Evolutionary conservation across 1,140 invertebrate species (phyloP).

Genomic region (Cherax destructor): DNA sequence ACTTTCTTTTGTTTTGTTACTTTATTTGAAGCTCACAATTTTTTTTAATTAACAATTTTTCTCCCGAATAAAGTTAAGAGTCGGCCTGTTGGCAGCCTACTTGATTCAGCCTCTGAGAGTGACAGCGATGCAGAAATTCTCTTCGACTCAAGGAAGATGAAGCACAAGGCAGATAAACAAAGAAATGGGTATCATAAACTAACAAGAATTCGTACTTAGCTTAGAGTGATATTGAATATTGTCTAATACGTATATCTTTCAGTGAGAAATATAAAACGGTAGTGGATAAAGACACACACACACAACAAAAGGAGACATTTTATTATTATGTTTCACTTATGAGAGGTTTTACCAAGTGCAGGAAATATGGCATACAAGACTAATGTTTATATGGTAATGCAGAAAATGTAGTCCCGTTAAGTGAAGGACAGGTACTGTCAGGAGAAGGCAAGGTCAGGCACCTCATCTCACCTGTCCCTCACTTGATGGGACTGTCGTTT

Average conservation of each 20-base stretch:
- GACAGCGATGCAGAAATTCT: constrained; percentile 65
- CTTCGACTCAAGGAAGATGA: constrained; percentile 61
- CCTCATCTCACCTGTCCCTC: too few species aligned
- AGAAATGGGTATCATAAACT: constrained; percentile 60
- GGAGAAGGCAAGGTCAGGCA: too few species aligned
- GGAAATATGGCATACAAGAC: too few species aligned
- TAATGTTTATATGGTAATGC: too few species aligned
- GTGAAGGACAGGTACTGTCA: too few species aligned
- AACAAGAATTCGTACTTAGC: constrained; percentile 43
- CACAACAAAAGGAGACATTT: too few species aligned
- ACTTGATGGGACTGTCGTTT: too few species aligned
- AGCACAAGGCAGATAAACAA: constrained; percentile 44
- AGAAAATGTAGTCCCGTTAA: too few species aligned
- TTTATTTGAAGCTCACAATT: too few species aligned
- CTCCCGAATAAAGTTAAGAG: constrained; percentile 40
- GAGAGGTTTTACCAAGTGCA: too few species aligned
- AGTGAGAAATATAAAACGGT: not conserved
- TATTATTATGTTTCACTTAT: too few species aligned
- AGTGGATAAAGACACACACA: not conserved
- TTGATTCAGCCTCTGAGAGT: constrained; percentile 65
- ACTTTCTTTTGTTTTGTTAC: too few species aligned
- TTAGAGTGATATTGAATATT: not conserved
- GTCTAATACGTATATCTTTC: not conserved
- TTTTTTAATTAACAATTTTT: not conserved
- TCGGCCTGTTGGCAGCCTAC: constrained; percentile 45